Evolutionary conservation across 1,140 invertebrate species (phyloP).

Genomic region (Macrocentrus cingulum): DNA sequence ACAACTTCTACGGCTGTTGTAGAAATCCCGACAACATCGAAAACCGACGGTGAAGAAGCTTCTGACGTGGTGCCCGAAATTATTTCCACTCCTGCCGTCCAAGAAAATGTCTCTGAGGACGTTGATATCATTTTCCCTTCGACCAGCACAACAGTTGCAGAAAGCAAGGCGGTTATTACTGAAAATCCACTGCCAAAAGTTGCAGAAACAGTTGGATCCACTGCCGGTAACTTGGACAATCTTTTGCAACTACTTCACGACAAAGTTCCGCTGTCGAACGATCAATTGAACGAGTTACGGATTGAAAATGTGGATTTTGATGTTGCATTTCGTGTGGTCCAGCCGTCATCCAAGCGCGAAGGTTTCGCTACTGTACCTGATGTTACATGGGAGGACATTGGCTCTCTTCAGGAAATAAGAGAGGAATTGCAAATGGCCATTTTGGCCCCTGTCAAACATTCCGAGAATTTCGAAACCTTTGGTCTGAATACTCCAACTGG

Average conservation of each 20-base stretch:
- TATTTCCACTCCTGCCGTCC: neutral
- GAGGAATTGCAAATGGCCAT: constrained; percentile 90
- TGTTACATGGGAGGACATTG: constrained; percentile 96
- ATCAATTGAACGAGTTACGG: constrained; percentile 65
- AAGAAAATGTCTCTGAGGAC: constrained; percentile 9
- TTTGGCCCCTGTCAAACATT: constrained; percentile 86
- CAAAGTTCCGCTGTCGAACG: constrained; percentile 59
- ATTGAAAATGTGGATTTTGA: constrained; percentile 77
- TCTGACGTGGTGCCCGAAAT: too few species aligned
- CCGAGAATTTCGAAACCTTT: constrained; percentile 75
- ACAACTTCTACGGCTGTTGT: neutral
- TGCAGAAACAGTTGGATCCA: neutral
- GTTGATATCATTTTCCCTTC: neutral
- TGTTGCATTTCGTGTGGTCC: constrained; percentile 77
- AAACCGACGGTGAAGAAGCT: too few species aligned
- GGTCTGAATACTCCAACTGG: constrained; percentile 82
- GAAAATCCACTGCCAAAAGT: neutral
- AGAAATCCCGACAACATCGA: neutral
- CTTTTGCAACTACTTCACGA: constrained; percentile 58
- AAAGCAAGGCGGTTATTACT: neutral
- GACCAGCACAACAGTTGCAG: neutral
- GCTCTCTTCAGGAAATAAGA: constrained; percentile 84
- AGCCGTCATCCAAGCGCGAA: constrained; percentile 94
- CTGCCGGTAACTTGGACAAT: constrained; percentile 20
- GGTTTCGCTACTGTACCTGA: constrained; percentile 97